Conservation (phyloP, 2,113 vertebrate species). For the Nibea albiflora region DNA sequence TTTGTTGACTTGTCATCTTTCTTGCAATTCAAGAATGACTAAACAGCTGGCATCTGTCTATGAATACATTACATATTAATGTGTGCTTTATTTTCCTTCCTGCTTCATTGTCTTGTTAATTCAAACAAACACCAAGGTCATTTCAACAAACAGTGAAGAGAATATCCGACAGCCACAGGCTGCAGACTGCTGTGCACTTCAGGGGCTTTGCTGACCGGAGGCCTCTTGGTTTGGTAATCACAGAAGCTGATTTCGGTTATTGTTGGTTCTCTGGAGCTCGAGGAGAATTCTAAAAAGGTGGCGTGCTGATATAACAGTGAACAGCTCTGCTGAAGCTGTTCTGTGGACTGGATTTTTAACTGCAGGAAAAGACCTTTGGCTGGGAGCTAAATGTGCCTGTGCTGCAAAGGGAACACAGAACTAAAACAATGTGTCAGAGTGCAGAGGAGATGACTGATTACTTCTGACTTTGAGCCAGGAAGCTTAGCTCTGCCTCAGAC, state of each 20-base stretch:
- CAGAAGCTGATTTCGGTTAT: neutral
- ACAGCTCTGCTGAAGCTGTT: neutral
- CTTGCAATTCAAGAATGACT: neutral
- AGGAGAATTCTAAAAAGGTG: slow-evolving; percentile 17
- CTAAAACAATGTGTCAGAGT: slow-evolving; percentile 32
- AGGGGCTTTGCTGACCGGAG: neutral
- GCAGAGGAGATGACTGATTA: slow-evolving; percentile 31
- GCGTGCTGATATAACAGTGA: neutral
- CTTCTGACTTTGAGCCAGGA: slow-evolving; percentile 17
- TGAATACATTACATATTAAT: neutral
- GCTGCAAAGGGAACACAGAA: slow-evolving; percentile 30
- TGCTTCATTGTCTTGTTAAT: neutral
- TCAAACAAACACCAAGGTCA: neutral
- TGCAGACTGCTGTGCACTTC: neutral
- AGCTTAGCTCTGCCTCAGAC: slow-evolving; percentile 4
- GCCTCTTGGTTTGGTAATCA: neutral
- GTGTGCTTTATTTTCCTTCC: neutral
- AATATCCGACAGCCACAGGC: neutral
- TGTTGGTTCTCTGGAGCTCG: neutral
- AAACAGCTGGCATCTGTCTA: neutral
- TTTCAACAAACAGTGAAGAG: neutral
- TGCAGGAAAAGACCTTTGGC: slow-evolving; percentile 36
- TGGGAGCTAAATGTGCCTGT: slow-evolving; percentile 12
- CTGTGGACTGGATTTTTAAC: neutral
- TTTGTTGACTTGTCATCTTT: neutral